Evolutionary conservation across 2,888 invertebrate genomes (phyloP).

Genomic region (Epirrhoe tristata): DNA sequence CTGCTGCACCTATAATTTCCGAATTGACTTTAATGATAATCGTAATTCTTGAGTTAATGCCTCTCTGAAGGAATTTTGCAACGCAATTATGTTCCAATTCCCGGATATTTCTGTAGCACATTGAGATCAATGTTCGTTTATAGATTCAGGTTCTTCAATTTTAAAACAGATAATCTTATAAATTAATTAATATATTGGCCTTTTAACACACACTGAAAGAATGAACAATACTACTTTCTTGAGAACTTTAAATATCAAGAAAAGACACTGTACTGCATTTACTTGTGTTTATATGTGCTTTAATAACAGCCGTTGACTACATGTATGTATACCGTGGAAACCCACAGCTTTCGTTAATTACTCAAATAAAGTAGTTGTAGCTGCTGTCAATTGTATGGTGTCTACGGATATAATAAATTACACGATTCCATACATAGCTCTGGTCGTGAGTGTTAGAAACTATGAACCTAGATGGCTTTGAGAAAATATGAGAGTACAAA

Average conservation of each 20-base stretch:
- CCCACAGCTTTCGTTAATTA: slow-evolving; percentile 19
- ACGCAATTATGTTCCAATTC: slow-evolving; percentile 32
- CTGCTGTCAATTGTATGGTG: slow-evolving; percentile 27
- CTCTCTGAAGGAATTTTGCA: slow-evolving; percentile 41
- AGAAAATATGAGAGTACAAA: slow-evolving; percentile 17
- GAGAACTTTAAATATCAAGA: too few relatives aligned
- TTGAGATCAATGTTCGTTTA: slow-evolving; percentile 7
- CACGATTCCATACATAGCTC: slow-evolving; percentile 21
- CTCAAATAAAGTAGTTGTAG: slow-evolving; percentile 8
- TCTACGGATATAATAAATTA: slow-evolving; percentile 21
- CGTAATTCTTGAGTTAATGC: slow-evolving; percentile 45
- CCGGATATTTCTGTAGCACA: slow-evolving; percentile 8
- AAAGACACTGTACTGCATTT: too few relatives aligned
- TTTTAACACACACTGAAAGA: not conserved
- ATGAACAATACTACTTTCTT: too few relatives aligned
- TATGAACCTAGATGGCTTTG: slow-evolving; percentile 3
- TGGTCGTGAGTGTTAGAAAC: slow-evolving; percentile 21
- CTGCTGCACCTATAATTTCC: slow-evolving; percentile 62
- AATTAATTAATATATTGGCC: too few relatives aligned
- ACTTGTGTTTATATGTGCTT: not conserved
- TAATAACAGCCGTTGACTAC: slow-evolving; percentile 5
- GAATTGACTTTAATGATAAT: slow-evolving; percentile 50
- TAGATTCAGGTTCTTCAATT: not conserved
- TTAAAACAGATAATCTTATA: not conserved
- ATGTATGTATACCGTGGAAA: slow-evolving; percentile 16